These are phyloP conservation scores for cattle (Bos taurus) DNA, from an alignment of 2,113 vertebrate species.

Conservation along the genomic window DNA sequence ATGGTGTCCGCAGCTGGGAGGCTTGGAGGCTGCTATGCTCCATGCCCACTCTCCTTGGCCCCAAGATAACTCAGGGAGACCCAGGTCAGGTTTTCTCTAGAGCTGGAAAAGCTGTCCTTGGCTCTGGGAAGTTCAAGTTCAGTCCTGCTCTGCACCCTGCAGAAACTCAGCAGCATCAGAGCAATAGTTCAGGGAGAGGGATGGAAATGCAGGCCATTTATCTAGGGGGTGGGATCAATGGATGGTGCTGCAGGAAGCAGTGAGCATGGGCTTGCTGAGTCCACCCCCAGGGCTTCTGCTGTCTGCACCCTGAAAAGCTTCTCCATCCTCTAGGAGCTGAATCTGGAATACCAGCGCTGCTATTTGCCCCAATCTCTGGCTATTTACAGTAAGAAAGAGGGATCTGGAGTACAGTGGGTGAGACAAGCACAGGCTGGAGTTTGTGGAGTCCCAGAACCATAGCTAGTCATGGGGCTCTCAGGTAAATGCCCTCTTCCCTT, in stretches of 20 bases:
- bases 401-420: not conserved
- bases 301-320: not conserved
- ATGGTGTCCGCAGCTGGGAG: not conserved
- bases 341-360: not conserved
- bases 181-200: not conserved
- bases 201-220: too few species aligned
- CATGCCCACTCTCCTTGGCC: accelerated
- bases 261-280: not conserved
- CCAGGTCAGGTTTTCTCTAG: too few species aligned
- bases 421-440: not conserved
- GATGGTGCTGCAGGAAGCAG: not conserved
- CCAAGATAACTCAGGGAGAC: not conserved
- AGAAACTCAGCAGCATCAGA: not conserved
- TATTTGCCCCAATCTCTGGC: not conserved
- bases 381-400: not conserved
- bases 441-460: not conserved
- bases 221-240: not conserved
- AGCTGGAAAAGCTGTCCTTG: not conserved
- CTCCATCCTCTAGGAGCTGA: not conserved
- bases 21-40: not conserved
- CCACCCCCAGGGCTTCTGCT: too few species aligned
- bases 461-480: accelerated
- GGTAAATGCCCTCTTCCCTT: not conserved
- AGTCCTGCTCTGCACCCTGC: not conserved
- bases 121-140: not conserved